A percentile compares a stretch with the other conserved stretches of the same genome.
Evolutionary conservation across 1,140 invertebrate species (phyloP).

Genomic region (Polypedilum pembai): DNA sequence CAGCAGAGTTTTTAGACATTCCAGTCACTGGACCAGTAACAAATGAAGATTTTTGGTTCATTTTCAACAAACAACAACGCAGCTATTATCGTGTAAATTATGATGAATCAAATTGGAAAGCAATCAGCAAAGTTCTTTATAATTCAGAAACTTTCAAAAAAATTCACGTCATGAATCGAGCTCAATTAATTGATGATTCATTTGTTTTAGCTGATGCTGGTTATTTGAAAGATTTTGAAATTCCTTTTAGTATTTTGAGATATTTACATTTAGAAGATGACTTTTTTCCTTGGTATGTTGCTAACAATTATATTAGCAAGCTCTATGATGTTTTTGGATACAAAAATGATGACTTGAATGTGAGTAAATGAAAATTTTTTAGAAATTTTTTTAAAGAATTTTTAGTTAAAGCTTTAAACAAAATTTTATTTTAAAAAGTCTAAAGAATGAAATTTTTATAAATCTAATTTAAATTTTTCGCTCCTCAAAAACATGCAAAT

Average conservation of each 20-base stretch:
- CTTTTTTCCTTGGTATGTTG: background rate
- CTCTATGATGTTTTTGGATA: background rate
- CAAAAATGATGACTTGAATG: background rate
- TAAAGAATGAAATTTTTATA: background rate
- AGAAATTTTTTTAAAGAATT: background rate
- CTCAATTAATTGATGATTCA: background rate
- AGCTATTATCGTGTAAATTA: background rate
- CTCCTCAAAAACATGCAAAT: no score
- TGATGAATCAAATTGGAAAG: background rate
- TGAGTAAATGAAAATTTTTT: background rate
- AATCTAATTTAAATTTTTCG: no score
- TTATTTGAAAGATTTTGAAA: background rate
- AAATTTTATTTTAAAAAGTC: background rate
- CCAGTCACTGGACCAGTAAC: background rate
- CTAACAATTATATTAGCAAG: background rate
- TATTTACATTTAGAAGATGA: background rate
- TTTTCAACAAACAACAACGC: background rate
- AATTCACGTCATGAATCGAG: background rate
- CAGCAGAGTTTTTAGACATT: background rate
- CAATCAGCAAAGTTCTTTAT: background rate
- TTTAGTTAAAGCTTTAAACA: background rate
- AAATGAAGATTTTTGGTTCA: background rate
- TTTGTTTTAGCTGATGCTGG: background rate
- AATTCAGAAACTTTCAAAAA: background rate
- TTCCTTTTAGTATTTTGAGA: constrained; percentile 2